Evolutionary conservation across 2,888 invertebrate genomes (phyloP), one percentile per base, ranked within the genome.

Genomic region (Perizoma flavofasciatum): DNA sequence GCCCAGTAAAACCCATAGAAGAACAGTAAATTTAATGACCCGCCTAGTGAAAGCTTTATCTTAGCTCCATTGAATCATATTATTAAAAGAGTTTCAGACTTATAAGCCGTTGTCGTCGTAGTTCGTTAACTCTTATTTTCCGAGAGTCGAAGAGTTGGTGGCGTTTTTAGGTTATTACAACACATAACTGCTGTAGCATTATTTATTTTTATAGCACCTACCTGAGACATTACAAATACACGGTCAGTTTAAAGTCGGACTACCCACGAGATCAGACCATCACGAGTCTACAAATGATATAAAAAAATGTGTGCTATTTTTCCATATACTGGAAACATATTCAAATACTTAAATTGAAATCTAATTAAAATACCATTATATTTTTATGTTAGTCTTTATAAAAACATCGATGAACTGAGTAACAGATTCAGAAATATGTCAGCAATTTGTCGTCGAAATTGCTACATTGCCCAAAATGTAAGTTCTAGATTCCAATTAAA

Each of bases 11-110:
- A 47, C 55, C 54, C 54, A 51, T 57, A 65, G 66, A 66, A 61
- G 59, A 57, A 61, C 59, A 57, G 56, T 63, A 56, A 59, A 64
- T 55, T 59, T 66, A 65, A 65, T 65, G 57, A 63, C 8, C 41
- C 45, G 46, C 46, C 59, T 56, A 59, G 57, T 57, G 47, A 49
- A 52, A 59, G 49, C 49, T 61, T 57, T 54, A 49, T 63, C 47
- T 55, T 8, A 55, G 54, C 49, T 45, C 33, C 34, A 48, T 56
- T 47, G 22, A 43, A 47, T 45, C 39, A 62, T 46, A 52, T 61
- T 46, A 52, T 61, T 56, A 53, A 50, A 22, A 47, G 49, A 63
- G 54, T 43, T 59, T 54, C 48, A 56, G 51, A 40, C 45, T 51
- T 54, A 53, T 50, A 55, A 45, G 10, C 22, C 32, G 43, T n/a